Conservation (phyloP, 2,888 invertebrate species). For the Chironomus riparius region DNA sequence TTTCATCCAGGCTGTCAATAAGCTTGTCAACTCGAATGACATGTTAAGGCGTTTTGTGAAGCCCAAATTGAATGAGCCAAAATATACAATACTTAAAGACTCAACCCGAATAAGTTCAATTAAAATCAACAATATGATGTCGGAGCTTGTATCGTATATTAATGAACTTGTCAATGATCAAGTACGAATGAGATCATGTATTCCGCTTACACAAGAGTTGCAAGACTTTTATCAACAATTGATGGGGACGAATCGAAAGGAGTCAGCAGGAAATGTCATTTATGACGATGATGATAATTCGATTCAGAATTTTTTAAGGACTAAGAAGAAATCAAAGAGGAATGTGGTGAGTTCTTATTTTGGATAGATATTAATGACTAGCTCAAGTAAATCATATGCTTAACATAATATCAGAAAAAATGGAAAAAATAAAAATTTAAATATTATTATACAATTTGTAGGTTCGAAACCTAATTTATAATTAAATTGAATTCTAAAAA, state of each 20-base stretch:
- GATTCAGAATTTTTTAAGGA: not conserved
- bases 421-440: too few relatives aligned
- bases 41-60: constrained; percentile 3
- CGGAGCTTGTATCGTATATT: constrained; percentile 35
- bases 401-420: too few relatives aligned
- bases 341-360: constrained; percentile 5
- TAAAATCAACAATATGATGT: constrained; percentile 35
- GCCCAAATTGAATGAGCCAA: not conserved
- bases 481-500: too few relatives aligned
- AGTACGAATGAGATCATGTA: constrained; percentile 32
- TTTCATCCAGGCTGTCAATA: not conserved
- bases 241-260: constrained; percentile 28
- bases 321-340: not conserved
- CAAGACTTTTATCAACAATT: constrained; percentile 37
- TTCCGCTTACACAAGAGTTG: constrained; percentile 36
- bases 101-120: not conserved
- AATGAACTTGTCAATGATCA: constrained; percentile 38
- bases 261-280: not conserved
- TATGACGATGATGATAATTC: constrained; percentile 7
- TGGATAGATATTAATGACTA: too few relatives aligned
- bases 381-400: too few relatives aligned
- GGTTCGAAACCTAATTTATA: too few relatives aligned
- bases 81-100: not conserved
- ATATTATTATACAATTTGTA: too few relatives aligned
- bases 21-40: constrained; percentile 8